phyloP scores from a whole-genome alignment of 1,140 invertebrate species.

The Habropoda laboriosa region DNA sequence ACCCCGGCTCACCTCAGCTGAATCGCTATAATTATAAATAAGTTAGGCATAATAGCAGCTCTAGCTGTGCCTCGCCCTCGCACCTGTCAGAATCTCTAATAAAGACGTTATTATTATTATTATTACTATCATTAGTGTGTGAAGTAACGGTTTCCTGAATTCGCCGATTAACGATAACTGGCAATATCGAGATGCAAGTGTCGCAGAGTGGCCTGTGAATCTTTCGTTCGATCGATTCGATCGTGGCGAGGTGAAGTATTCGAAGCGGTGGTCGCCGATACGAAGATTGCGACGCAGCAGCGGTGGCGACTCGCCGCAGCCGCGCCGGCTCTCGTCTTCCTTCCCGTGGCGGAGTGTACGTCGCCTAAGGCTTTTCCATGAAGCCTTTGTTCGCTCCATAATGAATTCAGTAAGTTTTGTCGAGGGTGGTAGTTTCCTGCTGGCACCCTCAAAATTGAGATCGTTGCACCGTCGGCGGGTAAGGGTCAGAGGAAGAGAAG shows the following conservation, averaged over 20 bases:
- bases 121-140: too few relatives aligned
- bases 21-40: too few relatives aligned
- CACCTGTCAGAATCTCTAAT: too few relatives aligned
- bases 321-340: constrained; percentile 26
- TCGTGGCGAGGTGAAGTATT: neutral
- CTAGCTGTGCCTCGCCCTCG: too few relatives aligned
- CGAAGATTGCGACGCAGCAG: neutral
- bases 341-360: constrained; percentile 56
- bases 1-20: too few relatives aligned
- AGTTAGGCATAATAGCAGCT: too few relatives aligned
- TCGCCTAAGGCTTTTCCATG: constrained; percentile 72
- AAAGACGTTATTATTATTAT: too few relatives aligned
- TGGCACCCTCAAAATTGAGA: constrained; percentile 80
- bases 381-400: constrained; percentile 78
- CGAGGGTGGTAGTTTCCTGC: constrained; percentile 81
- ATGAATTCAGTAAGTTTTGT: constrained; percentile 81
- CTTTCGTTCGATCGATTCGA: neutral
- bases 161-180: too few relatives aligned
- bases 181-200: too few relatives aligned
- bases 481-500: constrained; percentile 27
- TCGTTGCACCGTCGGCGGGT: constrained; percentile 59
- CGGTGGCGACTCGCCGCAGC: constrained; percentile 16
- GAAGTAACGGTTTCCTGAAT: too few relatives aligned
- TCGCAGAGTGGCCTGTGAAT: too few relatives aligned
- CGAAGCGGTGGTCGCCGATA: neutral